Conservation (phyloP, 2,888 invertebrate species). For the Plagodis dolabraria region DNA sequence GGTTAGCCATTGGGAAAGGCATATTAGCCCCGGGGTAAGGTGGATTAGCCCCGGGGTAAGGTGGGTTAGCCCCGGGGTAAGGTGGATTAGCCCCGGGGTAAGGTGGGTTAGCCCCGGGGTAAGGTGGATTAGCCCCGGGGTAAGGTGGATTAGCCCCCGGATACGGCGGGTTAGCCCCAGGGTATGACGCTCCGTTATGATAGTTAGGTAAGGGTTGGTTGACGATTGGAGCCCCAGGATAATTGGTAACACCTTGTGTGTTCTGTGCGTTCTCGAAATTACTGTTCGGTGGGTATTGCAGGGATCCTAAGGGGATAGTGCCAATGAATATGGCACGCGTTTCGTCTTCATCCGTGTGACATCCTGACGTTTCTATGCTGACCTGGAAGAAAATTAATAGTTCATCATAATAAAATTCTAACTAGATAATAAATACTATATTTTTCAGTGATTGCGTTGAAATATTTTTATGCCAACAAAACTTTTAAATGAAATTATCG, state of each 20-base stretch:
- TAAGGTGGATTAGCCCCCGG: slow-evolving; percentile 36
- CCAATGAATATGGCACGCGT: slow-evolving; percentile 57
- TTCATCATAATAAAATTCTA: background rate
- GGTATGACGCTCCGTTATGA: slow-evolving; percentile 32
- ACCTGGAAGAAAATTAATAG: slow-evolving; percentile 49
- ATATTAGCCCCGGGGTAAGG: slow-evolving; percentile 42
- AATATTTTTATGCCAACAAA: too few relatives aligned
- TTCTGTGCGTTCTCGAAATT: slow-evolving; percentile 38
- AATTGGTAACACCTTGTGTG: slow-evolving; percentile 32
- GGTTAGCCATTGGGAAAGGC: too few relatives aligned
- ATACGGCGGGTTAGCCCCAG: slow-evolving; percentile 19
- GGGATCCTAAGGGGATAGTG: slow-evolving; percentile 54
- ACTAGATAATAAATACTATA: too few relatives aligned
- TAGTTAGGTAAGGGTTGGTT: slow-evolving; percentile 47
- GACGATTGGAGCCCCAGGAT: slow-evolving; percentile 44
- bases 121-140: slow-evolving; percentile 40
- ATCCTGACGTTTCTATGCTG: slow-evolving; percentile 53
- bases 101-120: slow-evolving; percentile 36
- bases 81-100: slow-evolving; percentile 34
- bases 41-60: slow-evolving; percentile 37
- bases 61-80: slow-evolving; percentile 20
- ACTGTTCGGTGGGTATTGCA: slow-evolving; percentile 33
- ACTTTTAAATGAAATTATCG: too few relatives aligned
- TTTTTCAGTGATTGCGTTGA: too few relatives aligned
- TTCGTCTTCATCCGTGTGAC: slow-evolving; percentile 57